A percentile compares a stretch with the other conserved stretches of the same genome.
These are phyloP conservation scores for Pollenia labialis DNA, from an alignment of 2,888 invertebrate genomes.

Conservation along the genomic window DNA sequence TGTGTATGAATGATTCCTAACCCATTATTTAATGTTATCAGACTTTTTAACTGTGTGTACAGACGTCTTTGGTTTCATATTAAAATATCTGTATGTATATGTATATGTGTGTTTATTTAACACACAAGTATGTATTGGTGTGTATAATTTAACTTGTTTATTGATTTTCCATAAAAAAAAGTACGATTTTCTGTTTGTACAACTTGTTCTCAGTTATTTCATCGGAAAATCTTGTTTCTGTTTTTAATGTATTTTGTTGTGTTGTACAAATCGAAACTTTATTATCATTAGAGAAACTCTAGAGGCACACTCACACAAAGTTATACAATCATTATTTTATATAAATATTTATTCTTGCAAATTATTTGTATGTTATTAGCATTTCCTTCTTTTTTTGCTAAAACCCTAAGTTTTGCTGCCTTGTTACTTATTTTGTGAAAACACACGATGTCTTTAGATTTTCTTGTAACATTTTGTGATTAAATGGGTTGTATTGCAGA, in stretches of 20 bases:
- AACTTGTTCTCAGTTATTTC: not conserved
- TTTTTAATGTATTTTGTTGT: not conserved
- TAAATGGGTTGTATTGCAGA: not conserved
- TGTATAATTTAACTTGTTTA: conserved; percentile 34
- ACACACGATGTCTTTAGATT: not conserved
- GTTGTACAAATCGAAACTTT: conserved; percentile 33
- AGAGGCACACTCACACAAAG: conserved; percentile 18
- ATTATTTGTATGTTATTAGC: conserved; percentile 11
- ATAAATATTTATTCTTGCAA: not conserved
- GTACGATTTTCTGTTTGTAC: not conserved
- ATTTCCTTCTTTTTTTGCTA: not conserved
- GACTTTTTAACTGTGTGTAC: not conserved
- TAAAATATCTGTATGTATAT: too few species aligned
- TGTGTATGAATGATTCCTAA: not conserved
- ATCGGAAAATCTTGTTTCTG: not conserved
- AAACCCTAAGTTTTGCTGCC: conserved; percentile 6
- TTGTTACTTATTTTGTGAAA: not conserved
- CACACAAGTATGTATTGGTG: not conserved
- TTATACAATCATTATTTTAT: not conserved
- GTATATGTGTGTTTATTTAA: not conserved
- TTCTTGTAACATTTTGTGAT: conserved; percentile 24
- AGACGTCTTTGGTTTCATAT: not conserved
- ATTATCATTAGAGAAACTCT: conserved; percentile 41
- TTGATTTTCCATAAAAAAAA: conserved; percentile 42
- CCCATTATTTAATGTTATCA: not conserved